Evolutionary conservation across 2,797 vertebrate species (phyloP).

Genomic region (Pogoniulus pusillus): DNA sequence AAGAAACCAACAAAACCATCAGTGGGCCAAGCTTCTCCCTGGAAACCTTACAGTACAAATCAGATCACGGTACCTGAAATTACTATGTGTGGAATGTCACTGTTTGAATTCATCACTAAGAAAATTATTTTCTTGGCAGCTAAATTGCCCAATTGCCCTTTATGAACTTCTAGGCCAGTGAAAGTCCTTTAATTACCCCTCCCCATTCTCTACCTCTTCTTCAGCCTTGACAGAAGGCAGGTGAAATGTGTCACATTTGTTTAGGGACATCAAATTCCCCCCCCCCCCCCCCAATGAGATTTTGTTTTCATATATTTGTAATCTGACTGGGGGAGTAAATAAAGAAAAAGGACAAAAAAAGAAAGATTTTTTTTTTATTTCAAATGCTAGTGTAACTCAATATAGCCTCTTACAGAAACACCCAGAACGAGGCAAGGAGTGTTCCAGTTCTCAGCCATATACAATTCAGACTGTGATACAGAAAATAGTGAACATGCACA

Average conservation of each 20-base stretch:
- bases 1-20: too few species aligned
- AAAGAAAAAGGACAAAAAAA: not conserved
- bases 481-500: not conserved
- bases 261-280: not conserved
- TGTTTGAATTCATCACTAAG: not conserved
- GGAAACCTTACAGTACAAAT: not conserved
- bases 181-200: not conserved
- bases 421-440: not conserved
- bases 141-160: not conserved
- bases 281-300: not conserved
- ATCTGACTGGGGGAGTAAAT: not conserved
- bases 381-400: not conserved
- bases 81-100: not conserved
- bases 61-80: not conserved
- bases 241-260: not conserved
- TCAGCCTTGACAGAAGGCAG: not conserved
- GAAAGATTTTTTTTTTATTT: constrained; percentile 28
- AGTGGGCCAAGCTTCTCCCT: not conserved
- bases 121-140: not conserved
- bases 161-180: not conserved
- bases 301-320: not conserved
- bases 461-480: not conserved
- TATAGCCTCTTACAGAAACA: not conserved
- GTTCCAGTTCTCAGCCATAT: not conserved
- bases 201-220: not conserved